A percentile compares a stretch with the other conserved stretches of the same genome.
Evolutionary conservation across 2,797 vertebrate genomes (phyloP).

Genomic region (Siniperca undulata): DNA sequence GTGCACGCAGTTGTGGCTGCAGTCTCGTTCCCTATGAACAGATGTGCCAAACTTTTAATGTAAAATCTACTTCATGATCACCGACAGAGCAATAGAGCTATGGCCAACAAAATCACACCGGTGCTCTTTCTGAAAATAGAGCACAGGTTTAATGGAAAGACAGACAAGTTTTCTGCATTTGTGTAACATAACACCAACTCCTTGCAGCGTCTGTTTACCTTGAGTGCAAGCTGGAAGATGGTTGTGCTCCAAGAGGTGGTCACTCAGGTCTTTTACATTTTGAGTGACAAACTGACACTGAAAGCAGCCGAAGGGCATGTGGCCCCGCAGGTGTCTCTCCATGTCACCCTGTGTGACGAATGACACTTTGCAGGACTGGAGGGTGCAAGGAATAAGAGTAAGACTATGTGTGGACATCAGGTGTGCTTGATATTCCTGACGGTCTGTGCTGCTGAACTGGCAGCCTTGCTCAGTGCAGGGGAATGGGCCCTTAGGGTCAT

Average conservation of each 20-base stretch:
- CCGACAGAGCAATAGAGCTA: neutral
- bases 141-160: neutral
- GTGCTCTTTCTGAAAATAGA: neutral
- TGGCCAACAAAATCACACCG: neutral
- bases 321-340: constrained; percentile 84
- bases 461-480: constrained; percentile 83
- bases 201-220: constrained; percentile 33
- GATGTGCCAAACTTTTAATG: neutral
- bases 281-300: constrained; percentile 85
- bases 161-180: neutral
- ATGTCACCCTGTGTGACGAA: constrained; percentile 84
- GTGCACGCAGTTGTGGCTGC: neutral
- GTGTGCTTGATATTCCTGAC: constrained; percentile 82
- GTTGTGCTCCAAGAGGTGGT: constrained; percentile 81
- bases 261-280: constrained; percentile 84
- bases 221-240: constrained; percentile 1
- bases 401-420: constrained; percentile 77
- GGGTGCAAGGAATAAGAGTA: constrained; percentile 79
- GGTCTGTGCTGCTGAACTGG: constrained; percentile 76
- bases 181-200: neutral
- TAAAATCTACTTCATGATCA: neutral
- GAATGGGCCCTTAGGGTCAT: constrained; percentile 34
- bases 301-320: constrained; percentile 88
- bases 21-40: constrained; percentile 43
- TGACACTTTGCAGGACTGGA: constrained; percentile 81